A percentile compares a stretch with the other conserved stretches of the same genome.
Evolutionary conservation across 1,140 invertebrate species (phyloP).

Genomic region (Hylaeus volcanicus): DNA sequence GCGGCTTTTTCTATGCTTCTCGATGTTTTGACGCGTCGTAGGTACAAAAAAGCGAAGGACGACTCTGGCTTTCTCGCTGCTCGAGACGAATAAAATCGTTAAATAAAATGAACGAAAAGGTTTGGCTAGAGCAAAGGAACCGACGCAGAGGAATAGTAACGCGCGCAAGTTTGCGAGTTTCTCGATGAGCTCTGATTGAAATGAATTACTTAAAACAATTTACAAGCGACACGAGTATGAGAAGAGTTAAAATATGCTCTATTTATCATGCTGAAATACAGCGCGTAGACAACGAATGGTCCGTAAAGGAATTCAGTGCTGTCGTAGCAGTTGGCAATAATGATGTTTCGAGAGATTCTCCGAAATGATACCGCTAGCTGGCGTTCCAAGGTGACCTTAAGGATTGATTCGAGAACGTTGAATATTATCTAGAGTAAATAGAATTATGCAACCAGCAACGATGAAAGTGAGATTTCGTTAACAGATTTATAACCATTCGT

Average conservation of each 20-base stretch:
- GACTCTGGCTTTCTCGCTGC: no score
- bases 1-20: not conserved
- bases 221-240: not conserved
- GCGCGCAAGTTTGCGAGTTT: not conserved
- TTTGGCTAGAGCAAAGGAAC: not conserved
- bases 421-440: slow-evolving; percentile 23
- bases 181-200: not conserved
- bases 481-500: slow-evolving; percentile 20
- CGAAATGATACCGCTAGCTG: not conserved
- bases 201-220: not conserved
- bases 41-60: no score
- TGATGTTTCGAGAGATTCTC: not conserved
- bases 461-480: slow-evolving; percentile 26
- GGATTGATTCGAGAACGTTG: not conserved
- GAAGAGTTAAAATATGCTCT: not conserved
- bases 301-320: not conserved
- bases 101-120: not conserved
- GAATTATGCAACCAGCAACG: slow-evolving; percentile 2
- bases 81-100: not conserved
- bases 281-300: slow-evolving; percentile 1
- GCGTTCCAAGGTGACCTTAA: not conserved
- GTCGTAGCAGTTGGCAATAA: slow-evolving; percentile 2
- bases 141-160: not conserved
- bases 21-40: no score
- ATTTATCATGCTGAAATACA: not conserved